phyloP scores from a whole-genome alignment of 2,797 vertebrate species.

The Clarias pachynema region DNA sequence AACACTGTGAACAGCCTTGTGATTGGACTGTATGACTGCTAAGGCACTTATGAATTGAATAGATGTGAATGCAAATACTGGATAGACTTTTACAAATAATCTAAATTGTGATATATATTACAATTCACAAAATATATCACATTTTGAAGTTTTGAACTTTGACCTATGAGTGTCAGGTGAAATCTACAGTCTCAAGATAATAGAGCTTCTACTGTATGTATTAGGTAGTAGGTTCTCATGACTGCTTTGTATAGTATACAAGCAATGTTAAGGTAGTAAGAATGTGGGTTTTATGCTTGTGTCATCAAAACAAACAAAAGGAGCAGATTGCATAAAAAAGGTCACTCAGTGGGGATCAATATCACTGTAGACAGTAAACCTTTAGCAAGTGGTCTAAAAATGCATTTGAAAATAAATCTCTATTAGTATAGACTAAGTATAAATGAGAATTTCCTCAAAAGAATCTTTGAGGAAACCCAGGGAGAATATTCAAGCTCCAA shows the following conservation, averaged over 20 bases:
- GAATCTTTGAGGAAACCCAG: too few species aligned
- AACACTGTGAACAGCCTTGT: background rate
- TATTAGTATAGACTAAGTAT: background rate
- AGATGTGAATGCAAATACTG: background rate
- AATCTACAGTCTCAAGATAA: background rate
- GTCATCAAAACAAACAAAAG: slow-evolving; percentile 10
- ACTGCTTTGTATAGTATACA: slow-evolving; percentile 8
- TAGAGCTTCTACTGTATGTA: background rate
- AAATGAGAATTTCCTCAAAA: background rate
- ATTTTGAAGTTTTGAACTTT: background rate
- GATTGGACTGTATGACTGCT: background rate
- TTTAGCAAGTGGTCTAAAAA: background rate
- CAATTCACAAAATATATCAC: background rate
- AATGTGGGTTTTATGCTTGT: background rate
- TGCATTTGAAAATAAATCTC: background rate
- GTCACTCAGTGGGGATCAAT: background rate
- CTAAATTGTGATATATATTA: background rate
- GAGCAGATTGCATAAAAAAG: background rate
- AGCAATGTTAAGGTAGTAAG: too few species aligned
- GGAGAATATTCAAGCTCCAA: too few species aligned
- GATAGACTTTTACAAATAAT: background rate
- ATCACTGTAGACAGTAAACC: background rate
- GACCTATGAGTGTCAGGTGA: background rate
- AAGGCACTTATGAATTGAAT: background rate
- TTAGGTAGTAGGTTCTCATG: background rate